Evolutionary conservation across 2,113 vertebrate species (phyloP), one percentile per base, ranked within the genome.

Genomic region (Sakesphorus luctuosus): DNA sequence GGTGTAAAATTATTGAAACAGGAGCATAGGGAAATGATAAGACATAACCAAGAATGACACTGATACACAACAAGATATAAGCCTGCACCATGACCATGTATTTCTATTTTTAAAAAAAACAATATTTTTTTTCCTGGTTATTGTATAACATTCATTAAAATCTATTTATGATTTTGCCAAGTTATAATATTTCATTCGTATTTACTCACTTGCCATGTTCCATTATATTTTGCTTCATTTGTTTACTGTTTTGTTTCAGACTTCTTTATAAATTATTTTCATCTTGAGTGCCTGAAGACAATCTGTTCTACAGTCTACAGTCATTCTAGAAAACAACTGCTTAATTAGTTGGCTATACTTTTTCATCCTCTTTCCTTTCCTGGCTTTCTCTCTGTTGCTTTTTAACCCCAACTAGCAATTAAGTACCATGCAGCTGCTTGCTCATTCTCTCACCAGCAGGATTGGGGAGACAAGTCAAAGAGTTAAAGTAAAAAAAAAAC

Each of bases 271-370:
- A 53, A 72, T 68, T 67, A 82, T 94, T 84, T 93, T 82, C 24
- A 66, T 90, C 35, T 78, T 87, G 18, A 49, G 14, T 56, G 74
- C 47, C 67, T 0, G 0, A 95, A 95, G 78, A 61, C 78, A 90
- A 58, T 83, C 74, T 94, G 46, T 75, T 91, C 71, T 66, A 61
- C 66, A 82, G 52, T 52, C 47, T 66, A 56, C 66, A 82, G 56
- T 47, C 47, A 87, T 63, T 91, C 69, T 77, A 73, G 69, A 68
- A 91, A 91, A 78, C 10, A 89, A 61, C 62, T 87, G 36, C 49
- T 87, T 95, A 87, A 94, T 95, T 94, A 91, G 66, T 65, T 93
- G 71, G 75, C 67, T 56, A 5, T 38, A 31, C 53, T 28, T 69
- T 16, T 73, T 79, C 49, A 83, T 82, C 26, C 18, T 63, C 35